Base-by-base conservation (phyloP, 2,888 invertebrate genomes). In the Phyllotreta cruciferae region DNA sequence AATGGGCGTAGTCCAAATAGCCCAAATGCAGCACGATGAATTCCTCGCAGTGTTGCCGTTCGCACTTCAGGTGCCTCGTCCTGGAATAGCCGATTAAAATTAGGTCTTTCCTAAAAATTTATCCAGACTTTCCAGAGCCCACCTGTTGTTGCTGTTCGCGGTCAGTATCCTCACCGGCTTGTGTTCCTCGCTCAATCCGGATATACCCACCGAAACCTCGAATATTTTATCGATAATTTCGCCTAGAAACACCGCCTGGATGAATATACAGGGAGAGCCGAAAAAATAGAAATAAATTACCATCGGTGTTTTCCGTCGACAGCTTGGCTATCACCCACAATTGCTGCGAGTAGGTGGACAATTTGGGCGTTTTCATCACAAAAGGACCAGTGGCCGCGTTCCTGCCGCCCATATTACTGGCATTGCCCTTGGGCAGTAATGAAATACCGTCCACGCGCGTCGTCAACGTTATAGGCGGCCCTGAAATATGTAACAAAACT, bases 201-300 rank as follows among this genome's bases (percentile, higher is more conserved):
- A 91, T 75, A 95, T 90, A 24, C 89, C 86, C 75, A 96, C 91
- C 77, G 91, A 91, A 58, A 96, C 88, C 80, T 90, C 89, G 78
- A 96, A 96, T 76, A 90, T 90, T 82, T 94, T 93, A 78, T 94
- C 94, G 75, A 95, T 94, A 74, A 89, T 90, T 81, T 95, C 94
- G 79, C 94, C 96, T 95, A 82, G 60, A 87, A 85, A 6, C n/a
- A 49, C n/a, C 10, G 8, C 5, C 11, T n/a, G n/a, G 24, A 24
- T 24, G 24, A 24, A 24, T 24, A 24, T 24, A 24, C 24, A 24
- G 24, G 24, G 24, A 24, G 24, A 1, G 4, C 6, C n/a, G 13
- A 62, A 60, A 62, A 62, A 61, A 52, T 45, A 64, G 54, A 13
- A 60, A n/a, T 58, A 14, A 69, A 74, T 79, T 82, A 93, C 94